Evolutionary conservation across 2,797 vertebrate genomes (phyloP).

Genomic region (Capromys pilorides): DNA sequence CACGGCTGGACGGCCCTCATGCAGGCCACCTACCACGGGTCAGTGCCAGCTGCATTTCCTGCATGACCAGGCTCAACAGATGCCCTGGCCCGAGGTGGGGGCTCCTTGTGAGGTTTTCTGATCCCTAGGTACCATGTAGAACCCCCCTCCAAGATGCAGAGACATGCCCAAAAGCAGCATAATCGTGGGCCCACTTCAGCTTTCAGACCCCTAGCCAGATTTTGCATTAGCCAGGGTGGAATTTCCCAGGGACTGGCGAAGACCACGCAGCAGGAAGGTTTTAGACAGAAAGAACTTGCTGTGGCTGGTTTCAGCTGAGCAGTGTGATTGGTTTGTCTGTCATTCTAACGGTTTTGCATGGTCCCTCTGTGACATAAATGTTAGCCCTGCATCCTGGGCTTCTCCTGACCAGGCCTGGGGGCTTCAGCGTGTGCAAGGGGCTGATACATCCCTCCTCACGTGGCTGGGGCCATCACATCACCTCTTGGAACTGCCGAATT

Average conservation of each 20-base stretch:
- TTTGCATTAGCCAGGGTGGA: neutral
- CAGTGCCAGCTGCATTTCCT: slow-evolving; percentile 32
- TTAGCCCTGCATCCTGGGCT: fast-evolving
- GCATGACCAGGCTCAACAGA: fast-evolving
- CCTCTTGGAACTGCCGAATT: neutral
- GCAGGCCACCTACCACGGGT: slow-evolving; percentile 99
- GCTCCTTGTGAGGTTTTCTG: neutral
- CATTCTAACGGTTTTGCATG: neutral
- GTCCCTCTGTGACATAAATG: neutral
- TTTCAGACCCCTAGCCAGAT: neutral
- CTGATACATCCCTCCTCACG: neutral
- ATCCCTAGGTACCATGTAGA: neutral
- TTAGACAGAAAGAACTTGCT: neutral
- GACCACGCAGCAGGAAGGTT: neutral
- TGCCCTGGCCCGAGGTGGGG: neutral
- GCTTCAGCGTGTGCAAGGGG: neutral
- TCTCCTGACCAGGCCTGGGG: neutral
- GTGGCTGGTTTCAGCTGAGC: neutral
- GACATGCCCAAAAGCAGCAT: neutral
- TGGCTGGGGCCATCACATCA: neutral
- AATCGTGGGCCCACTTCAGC: neutral
- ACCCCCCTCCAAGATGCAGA: neutral
- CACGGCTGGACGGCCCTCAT: slow-evolving; percentile 98
- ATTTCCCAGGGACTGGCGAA: neutral
- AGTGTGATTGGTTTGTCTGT: neutral